These are phyloP conservation scores for Antheraea pernyi DNA, from an alignment of 1,140 invertebrate genomes.

Conservation along the genomic window DNA sequence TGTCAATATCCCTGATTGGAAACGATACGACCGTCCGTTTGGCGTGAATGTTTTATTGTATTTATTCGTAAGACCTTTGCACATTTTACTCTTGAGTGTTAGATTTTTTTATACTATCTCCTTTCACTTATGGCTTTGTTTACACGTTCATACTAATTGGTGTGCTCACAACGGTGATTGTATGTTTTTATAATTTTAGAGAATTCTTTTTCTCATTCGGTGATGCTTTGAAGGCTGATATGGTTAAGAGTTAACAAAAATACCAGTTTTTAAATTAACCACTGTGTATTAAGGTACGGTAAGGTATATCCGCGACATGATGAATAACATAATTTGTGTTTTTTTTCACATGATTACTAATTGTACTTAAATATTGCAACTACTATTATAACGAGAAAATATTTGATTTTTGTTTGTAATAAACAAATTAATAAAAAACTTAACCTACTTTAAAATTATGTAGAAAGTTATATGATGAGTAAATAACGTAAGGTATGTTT, in stretches of 20 bases:
- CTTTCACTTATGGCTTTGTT: not conserved
- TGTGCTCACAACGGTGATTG: not conserved
- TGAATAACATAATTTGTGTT: no score
- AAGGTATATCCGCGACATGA: no score
- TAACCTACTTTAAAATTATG: no score
- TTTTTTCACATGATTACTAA: no score
- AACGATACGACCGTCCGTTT: slow-evolving; percentile 27
- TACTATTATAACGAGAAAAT: no score
- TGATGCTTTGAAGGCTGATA: not conserved
- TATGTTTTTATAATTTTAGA: not conserved
- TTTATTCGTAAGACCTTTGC: slow-evolving; percentile 33
- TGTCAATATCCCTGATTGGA: slow-evolving; percentile 61
- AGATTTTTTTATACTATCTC: not conserved
- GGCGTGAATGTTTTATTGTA: slow-evolving; percentile 39
- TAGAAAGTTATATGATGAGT: no score
- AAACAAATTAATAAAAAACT: no score
- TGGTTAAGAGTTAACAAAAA: not conserved
- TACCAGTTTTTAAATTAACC: no score
- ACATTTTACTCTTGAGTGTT: slow-evolving; percentile 13
- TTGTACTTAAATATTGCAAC: no score
- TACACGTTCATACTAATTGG: not conserved
- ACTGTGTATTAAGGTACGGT: no score
- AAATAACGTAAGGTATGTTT: no score
- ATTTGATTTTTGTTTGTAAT: no score
- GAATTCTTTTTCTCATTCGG: not conserved